Percentiles rank a stretch among this genome's conserved stretches.
Evolutionary conservation across 1,140 invertebrate species (phyloP).

Genomic region (Dendroctonus ponderosae): DNA sequence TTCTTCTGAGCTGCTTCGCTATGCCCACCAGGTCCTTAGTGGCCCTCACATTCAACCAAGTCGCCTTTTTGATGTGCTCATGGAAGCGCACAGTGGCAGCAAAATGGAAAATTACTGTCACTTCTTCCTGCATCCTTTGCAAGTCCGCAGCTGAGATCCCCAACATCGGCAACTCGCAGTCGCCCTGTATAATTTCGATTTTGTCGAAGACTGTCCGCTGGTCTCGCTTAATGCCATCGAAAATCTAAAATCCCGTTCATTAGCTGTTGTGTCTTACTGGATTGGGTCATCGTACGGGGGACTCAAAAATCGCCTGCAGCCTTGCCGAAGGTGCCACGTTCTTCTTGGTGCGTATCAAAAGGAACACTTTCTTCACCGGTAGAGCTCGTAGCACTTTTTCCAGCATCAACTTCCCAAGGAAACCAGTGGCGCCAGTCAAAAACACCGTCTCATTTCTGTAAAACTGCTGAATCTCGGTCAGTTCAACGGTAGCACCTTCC

Average conservation of each 20-base stretch:
- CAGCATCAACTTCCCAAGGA: constrained; percentile 66
- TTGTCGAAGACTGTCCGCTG: constrained; percentile 48
- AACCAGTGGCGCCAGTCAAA: constrained; percentile 62
- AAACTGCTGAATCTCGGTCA: constrained; percentile 38
- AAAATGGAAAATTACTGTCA: constrained; percentile 57
- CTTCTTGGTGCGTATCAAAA: constrained; percentile 74
- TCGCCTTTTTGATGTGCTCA: constrained; percentile 63
- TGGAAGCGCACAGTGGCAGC: constrained; percentile 70
- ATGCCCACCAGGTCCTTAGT: constrained; percentile 62
- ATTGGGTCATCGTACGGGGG: constrained; percentile 53
- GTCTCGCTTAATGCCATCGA: constrained; percentile 22
- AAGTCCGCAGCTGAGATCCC: constrained; percentile 60
- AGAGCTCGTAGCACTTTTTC: constrained; percentile 41
- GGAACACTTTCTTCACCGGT: constrained; percentile 65
- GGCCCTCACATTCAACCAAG: constrained; percentile 66
- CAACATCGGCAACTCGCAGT: constrained; percentile 61
- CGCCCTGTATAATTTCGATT: constrained; percentile 61
- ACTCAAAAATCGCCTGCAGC: constrained; percentile 62
- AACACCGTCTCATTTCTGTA: constrained; percentile 52
- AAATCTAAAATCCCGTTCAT: constrained; percentile 13
- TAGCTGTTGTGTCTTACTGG: too few species aligned
- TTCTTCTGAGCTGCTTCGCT: constrained; percentile 63
- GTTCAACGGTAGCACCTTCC: constrained; percentile 11
- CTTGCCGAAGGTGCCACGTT: constrained; percentile 64
- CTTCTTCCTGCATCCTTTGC: constrained; percentile 59